A percentile compares a stretch with the other conserved stretches of the same genome.
Conservation (phyloP, 2,888 invertebrate species). For the Amiota communis region DNA sequence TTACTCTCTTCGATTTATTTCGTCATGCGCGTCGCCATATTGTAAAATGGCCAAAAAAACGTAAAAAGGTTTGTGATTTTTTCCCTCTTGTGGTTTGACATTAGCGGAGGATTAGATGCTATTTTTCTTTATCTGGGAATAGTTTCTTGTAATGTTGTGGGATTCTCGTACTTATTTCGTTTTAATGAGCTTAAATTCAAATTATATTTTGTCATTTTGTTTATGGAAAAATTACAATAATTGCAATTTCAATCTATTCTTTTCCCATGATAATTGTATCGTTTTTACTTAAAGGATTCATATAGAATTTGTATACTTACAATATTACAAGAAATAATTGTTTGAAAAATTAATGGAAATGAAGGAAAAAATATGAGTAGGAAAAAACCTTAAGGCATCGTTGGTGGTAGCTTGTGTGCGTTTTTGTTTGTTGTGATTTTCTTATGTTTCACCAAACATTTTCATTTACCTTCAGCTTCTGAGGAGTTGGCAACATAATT, state of each 20-base stretch:
- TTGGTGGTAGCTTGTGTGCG: not conserved
- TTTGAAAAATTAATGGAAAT: too few relatives aligned
- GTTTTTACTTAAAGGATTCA: too few relatives aligned
- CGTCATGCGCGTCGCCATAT: conserved; percentile 70
- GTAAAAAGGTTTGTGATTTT: not conserved
- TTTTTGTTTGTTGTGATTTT: not conserved
- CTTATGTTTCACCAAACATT: too few relatives aligned
- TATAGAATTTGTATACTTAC: too few relatives aligned
- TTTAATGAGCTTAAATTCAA: not conserved
- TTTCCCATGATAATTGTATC: too few relatives aligned
- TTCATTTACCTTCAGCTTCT: not conserved
- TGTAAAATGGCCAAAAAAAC: conserved; percentile 39
- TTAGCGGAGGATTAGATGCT: not conserved
- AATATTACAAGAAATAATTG: too few relatives aligned
- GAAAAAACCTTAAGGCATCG: not conserved
- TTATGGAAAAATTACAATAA: too few relatives aligned
- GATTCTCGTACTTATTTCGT: conserved; percentile 8
- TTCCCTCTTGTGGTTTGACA: not conserved
- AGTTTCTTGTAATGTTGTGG: not conserved
- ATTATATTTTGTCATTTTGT: not conserved
- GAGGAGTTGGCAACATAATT: not conserved
- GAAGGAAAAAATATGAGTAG: too few relatives aligned
- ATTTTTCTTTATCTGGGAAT: not conserved
- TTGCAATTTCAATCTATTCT: too few relatives aligned
- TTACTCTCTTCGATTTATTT: conserved; percentile 19